Percentiles rank a stretch among this genome's conserved stretches.
These are phyloP conservation scores for Pogonocichla stellata DNA, from an alignment of 2,113 vertebrate species.

Conservation along the genomic window DNA sequence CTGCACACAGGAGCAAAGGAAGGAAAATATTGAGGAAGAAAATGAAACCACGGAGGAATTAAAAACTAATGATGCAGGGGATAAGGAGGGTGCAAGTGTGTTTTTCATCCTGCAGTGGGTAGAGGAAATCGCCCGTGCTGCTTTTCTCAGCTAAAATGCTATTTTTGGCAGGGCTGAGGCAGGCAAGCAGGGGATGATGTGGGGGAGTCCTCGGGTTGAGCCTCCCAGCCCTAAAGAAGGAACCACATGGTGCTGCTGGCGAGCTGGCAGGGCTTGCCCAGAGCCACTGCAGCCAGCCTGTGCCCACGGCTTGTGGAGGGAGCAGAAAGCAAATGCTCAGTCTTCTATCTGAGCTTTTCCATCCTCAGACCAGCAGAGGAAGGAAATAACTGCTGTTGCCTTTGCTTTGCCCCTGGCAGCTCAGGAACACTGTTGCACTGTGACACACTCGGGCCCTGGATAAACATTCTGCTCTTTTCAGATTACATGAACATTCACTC, in stretches of 20 bases:
- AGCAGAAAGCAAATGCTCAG: neutral
- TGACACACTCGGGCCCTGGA: neutral
- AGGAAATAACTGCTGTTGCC: neutral
- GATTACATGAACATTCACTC: neutral
- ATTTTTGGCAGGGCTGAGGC: neutral
- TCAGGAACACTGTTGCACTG: neutral
- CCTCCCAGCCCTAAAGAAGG: neutral
- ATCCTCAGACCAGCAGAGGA: neutral
- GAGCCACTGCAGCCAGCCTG: neutral
- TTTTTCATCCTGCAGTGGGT: neutral
- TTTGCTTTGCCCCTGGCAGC: neutral
- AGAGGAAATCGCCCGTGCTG: neutral
- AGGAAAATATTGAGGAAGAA: neutral
- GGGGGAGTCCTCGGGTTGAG: neutral
- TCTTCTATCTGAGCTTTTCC: neutral
- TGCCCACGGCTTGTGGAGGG: neutral
- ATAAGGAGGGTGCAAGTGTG: neutral
- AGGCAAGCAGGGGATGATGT: neutral
- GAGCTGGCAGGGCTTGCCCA: neutral
- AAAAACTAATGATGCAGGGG: neutral
- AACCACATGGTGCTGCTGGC: accelerated
- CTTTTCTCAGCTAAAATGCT: neutral
- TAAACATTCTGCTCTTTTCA: neutral
- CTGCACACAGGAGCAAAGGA: neutral
- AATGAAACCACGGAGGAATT: neutral